Base-by-base conservation (phyloP, 2,113 vertebrate genomes). In the Gambusia affinis region DNA sequence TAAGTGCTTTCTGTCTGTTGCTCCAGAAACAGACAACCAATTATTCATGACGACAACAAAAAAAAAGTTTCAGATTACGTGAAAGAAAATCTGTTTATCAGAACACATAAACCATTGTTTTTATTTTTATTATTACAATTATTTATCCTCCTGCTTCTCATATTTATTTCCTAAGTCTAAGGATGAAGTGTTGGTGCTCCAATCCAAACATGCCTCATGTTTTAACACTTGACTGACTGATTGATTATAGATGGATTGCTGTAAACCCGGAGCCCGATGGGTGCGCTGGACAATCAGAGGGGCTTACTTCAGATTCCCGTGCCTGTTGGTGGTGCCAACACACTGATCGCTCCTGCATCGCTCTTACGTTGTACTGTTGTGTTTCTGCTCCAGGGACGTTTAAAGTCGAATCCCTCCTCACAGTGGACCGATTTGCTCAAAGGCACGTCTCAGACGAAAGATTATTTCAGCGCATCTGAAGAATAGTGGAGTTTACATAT, bases 221-320 rank as follows among this genome's bases (percentile, higher is more conserved):
- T 61, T 62, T 35, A 65, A 75, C 66, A 78, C 77, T 69, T 78
- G 35, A 70, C 60, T 60, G 37, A 66, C 8, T 54, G 51, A n/a
- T n/a, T 57, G 15, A 47, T 47, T 80, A 64, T 33, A 12, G 37
- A 67, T 19, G 42, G 42, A 72, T 51, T 67, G 27, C 79, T 76
- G 79, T 76, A 80, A 81, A 72, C 67, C 70, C 57, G 79, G 75
- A 85, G 85, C 82, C 87, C 15, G 81, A 84, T 85, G 68, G 85
- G 90, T 88, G 88, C 91, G 87, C 89, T 80, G 87, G 89, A 92
- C 92, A 93, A 93, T 92, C 92, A 91, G 75, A 85, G 85, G 87
- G 86, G 84, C 88, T 83, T 24, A 22, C 79, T 85, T 88, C 82
- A n/a, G 75, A 75, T 89, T 85, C 81, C 87, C 70, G 92, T 92